These are phyloP conservation scores for Philereme vetulata DNA, from an alignment of 2,888 invertebrate genomes.

Conservation along the genomic window DNA sequence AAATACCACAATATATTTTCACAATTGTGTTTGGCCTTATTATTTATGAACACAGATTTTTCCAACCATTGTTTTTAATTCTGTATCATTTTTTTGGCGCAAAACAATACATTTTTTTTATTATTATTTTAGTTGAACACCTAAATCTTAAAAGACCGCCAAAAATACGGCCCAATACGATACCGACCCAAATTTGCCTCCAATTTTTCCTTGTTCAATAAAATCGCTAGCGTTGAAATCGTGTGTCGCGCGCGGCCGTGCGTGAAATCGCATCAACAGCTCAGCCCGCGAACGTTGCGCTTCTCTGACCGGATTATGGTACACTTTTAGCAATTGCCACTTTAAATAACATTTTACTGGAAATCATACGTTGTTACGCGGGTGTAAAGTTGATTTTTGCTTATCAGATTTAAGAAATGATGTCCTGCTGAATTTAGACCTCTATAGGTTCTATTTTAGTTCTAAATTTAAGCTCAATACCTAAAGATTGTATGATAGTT, in stretches of 20 bases:
- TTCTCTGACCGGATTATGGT: conserved; percentile 60
- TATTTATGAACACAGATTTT: no score
- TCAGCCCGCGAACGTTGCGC: conserved; percentile 60
- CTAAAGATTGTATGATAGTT: no score
- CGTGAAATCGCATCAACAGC: conserved; percentile 64
- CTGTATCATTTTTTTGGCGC: no score
- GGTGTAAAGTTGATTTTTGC: not conserved
- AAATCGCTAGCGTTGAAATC: conserved; percentile 33
- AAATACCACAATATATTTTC: no score
- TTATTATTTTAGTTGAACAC: no score
- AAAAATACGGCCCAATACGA: conserved; percentile 22
- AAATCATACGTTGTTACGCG: not conserved
- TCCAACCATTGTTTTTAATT: no score
- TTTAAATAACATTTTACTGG: not conserved
- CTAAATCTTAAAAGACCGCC: not conserved
- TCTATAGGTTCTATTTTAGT: no score
- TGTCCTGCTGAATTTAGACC: not conserved
- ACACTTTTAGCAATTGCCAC: conserved; percentile 29
- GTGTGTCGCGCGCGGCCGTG: conserved; percentile 48
- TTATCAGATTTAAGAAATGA: not conserved
- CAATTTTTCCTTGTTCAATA: conserved; percentile 40
- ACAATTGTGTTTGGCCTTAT: no score
- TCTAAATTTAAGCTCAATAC: no score
- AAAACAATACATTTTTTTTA: no score
- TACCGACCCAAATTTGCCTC: conserved; percentile 33